Conservation (phyloP, 2,888 invertebrate species). For the Amphimallon solstitiale region DNA sequence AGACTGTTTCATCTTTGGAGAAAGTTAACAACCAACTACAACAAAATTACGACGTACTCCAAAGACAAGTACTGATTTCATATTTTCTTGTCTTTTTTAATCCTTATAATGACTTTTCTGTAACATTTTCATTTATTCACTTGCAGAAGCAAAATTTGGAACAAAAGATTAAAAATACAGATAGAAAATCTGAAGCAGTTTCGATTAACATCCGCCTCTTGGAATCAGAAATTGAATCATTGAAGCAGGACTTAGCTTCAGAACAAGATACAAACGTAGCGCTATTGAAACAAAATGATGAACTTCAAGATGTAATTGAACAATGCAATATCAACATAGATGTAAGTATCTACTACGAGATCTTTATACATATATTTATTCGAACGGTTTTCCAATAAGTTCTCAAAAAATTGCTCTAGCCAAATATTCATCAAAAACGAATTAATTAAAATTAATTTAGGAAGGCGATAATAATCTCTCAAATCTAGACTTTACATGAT, state of each 20-base stretch:
- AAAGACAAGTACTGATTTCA: conserved; percentile 21
- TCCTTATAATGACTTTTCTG: background rate
- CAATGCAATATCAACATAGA: conserved; percentile 25
- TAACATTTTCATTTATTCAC: background rate
- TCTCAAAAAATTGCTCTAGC: too few species aligned
- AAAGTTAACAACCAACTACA: conserved; percentile 17
- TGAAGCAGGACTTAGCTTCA: conserved; percentile 26
- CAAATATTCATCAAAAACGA: too few species aligned
- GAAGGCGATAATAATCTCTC: too few species aligned
- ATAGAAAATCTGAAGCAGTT: conserved; percentile 25
- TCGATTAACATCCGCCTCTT: conserved; percentile 2
- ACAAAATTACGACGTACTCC: conserved; percentile 1
- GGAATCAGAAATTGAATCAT: conserved; percentile 28
- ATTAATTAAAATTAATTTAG: too few species aligned
- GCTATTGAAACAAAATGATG: conserved; percentile 10
- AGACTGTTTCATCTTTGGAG: conserved; percentile 23
- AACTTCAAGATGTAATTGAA: conserved; percentile 26
- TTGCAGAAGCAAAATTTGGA: conserved; percentile 30
- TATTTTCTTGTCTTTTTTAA: background rate
- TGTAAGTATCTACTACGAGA: background rate
- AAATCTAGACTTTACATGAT: too few species aligned
- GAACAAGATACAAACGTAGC: conserved; percentile 10
- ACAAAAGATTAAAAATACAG: conserved; percentile 12
- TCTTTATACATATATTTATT: too few species aligned
- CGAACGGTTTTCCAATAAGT: too few species aligned